Percentiles rank a stretch among this genome's conserved stretches.
These are phyloP conservation scores for Carduelis carduelis DNA, from an alignment of 2,797 vertebrate genomes.

Conservation along the genomic window DNA sequence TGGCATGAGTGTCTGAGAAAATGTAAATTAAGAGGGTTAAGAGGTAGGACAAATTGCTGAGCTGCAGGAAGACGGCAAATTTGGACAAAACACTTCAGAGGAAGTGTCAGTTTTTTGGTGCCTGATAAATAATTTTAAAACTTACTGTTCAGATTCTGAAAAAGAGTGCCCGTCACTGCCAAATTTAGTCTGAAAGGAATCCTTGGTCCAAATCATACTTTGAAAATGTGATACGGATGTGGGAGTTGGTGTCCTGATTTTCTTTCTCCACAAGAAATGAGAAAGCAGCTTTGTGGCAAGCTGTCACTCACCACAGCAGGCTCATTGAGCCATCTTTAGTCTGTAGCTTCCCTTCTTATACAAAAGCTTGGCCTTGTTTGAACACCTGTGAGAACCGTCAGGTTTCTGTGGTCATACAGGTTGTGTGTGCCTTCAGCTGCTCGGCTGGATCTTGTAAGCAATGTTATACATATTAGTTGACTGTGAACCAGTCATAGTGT, in stretches of 20 bases:
- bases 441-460: not conserved
- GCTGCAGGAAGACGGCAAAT: not conserved
- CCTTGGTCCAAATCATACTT: not conserved
- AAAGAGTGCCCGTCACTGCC: not conserved
- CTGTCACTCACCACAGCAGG: accelerated
- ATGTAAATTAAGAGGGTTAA: not conserved
- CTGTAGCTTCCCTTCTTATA: not conserved
- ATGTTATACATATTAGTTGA: not conserved
- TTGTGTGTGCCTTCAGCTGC: not conserved
- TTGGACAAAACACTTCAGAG: not conserved
- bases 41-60: not conserved
- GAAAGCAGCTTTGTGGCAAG: not conserved
- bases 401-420: not conserved
- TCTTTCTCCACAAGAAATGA: not conserved
- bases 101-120: not conserved
- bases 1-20: not conserved
- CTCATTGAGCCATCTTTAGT: not conserved
- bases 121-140: not conserved
- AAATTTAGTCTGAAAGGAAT: not conserved
- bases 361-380: not conserved
- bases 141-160: not conserved
- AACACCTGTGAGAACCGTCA: accelerated
- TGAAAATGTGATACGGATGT: not conserved
- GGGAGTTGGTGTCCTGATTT: not conserved
- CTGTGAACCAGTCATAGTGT: not conserved